A percentile compares a stretch with the other conserved stretches of the same genome.
Evolutionary conservation across 2,113 vertebrate genomes (phyloP).

Genomic region (Athene noctua): DNA sequence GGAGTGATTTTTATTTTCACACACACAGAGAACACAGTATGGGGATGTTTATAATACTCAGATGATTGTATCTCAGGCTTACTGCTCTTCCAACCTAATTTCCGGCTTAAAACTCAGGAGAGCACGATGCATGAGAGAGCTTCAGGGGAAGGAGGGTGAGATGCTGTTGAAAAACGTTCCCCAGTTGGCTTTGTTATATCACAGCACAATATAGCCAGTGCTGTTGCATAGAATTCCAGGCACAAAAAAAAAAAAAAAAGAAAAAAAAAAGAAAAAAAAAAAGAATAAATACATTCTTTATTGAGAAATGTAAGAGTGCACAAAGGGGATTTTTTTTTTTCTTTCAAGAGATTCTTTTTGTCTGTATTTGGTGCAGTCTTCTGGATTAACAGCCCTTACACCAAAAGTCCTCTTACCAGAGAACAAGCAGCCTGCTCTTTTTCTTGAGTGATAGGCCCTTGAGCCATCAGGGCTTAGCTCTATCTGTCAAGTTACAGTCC

Average conservation of each 20-base stretch:
- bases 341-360: background rate
- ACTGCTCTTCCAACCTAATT: conserved; percentile 33
- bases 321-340: background rate
- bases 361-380: background rate
- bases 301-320: background rate
- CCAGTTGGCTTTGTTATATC: background rate
- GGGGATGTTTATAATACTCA: background rate
- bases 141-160: background rate
- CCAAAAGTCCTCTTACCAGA: background rate
- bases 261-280: too few relatives aligned
- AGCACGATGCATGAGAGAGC: background rate
- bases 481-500: background rate
- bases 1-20: background rate
- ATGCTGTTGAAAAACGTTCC: background rate
- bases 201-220: background rate
- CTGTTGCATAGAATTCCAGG: background rate
- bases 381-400: background rate
- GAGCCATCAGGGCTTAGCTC: background rate
- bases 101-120: conserved; percentile 15
- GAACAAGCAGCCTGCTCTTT: background rate
- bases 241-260: background rate
- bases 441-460: background rate
- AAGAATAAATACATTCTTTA: background rate
- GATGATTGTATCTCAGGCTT: background rate
- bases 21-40: background rate